A percentile compares a stretch with the other conserved stretches of the same genome.
These are phyloP conservation scores for Oncorhynchus mykiss DNA, from an alignment of 2,113 vertebrate genomes.

Conservation along the genomic window DNA sequence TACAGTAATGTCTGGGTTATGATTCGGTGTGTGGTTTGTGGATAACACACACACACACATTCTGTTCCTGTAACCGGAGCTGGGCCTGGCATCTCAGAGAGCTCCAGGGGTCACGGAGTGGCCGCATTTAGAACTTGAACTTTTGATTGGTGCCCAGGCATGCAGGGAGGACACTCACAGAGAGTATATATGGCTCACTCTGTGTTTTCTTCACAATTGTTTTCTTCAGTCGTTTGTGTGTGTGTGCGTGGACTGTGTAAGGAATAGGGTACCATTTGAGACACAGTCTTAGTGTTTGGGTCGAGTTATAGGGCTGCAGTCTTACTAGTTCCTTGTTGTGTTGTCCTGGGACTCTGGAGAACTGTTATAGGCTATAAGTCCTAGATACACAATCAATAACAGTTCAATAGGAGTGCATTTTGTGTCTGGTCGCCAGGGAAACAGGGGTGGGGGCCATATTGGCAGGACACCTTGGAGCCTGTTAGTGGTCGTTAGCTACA, in stretches of 20 bases:
- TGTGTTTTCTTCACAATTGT: not conserved
- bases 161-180: slow-evolving; percentile 33
- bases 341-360: too few species aligned
- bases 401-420: slow-evolving; percentile 49
- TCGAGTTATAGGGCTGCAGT: too few species aligned
- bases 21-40: slow-evolving; percentile 27
- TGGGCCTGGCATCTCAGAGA: slow-evolving; percentile 46
- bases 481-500: slow-evolving; percentile 31
- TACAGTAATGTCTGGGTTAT: slow-evolving; percentile 14
- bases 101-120: slow-evolving; percentile 53
- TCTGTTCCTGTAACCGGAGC: slow-evolving; percentile 63
- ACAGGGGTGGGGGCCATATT: slow-evolving; percentile 48
- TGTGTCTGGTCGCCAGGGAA: slow-evolving; percentile 63
- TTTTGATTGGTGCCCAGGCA: slow-evolving; percentile 60
- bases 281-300: too few species aligned
- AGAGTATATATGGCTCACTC: slow-evolving; percentile 2
- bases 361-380: too few species aligned
- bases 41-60: slow-evolving; percentile 8
- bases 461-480: slow-evolving; percentile 57
- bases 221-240: too few species aligned
- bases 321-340: too few species aligned
- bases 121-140: slow-evolving; percentile 68
- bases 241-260: too few species aligned
- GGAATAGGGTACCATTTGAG: too few species aligned
- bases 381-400: slow-evolving; percentile 49